Base-by-base conservation (phyloP, 2,888 invertebrate species). In the Rhamphomyia laevipes region DNA sequence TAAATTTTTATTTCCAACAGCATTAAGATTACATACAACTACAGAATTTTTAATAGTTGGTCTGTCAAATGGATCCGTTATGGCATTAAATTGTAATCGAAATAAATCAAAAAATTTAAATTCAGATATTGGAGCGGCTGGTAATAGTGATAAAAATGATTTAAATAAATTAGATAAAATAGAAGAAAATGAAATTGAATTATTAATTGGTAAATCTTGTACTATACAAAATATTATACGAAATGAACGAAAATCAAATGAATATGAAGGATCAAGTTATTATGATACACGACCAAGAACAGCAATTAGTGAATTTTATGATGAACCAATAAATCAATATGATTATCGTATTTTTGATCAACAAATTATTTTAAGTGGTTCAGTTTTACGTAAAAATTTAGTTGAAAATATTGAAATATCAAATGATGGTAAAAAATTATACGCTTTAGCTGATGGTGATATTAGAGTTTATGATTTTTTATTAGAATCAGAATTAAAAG, bases 191-290 rank as follows among this genome's bases (percentile, higher is more conserved):
- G 51, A 43, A 27, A 42, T 53, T 15, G 58, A 58, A 38, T 31
- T 55, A 4, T 60, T 63, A 15, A 61, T 59, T 5, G 66, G 65
- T 16, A 70, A 70, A 57, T 69, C 70, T 1, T 71, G 70, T 55
- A 65, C 68, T 40, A 69, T 70, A 51, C 71, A 70, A 53, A 71
- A 70, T 50, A 66, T 71, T 10, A 64, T 70, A 43, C 60, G 64
- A 11, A 67, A 63, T 47, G 68, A 69, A 46, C 59, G 68, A 12
- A 60, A 58, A 27, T 56, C 60, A 2, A 58, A 59, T 30, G 47
- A 46, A 13, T 21, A 18, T 2, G 43, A 50, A 4, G 11, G 52
- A 54, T 6, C 43, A 30, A 31, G 44, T 13, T 46, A 5, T 16
- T 30, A 12, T 33, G 40, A 44, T 37, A 17, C 16, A 10, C 59